Evolutionary conservation across 1,140 invertebrate genomes (phyloP), one percentile per base, ranked within the genome.

Genomic region (Lamellibrachia luymesi): DNA sequence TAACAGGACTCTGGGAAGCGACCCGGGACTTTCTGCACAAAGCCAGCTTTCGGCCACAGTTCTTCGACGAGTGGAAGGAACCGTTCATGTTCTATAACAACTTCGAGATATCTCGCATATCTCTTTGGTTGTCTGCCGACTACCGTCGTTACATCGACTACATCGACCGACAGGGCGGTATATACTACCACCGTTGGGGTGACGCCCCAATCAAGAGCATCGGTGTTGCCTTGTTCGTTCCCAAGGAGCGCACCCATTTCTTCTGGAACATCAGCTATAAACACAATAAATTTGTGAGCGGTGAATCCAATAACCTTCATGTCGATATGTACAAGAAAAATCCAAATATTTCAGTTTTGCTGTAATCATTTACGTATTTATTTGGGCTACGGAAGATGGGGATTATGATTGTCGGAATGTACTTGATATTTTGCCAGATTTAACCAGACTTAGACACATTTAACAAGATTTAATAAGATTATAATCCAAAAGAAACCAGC

Each of bases 171-270:
- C 22, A n/a, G 52, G 92, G 92, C 6, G 92, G 92, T 10, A 93
- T 93, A 4, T 93, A 22, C 89, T 93, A 93, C 49, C 51, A 93
- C 64, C 51, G 92, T 13, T 93, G 92, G 92, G 92, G 92, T 17
- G 92, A 93, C 64, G 92, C 92, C 2, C 92, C 92, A 27, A 64
- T 93, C 38, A 50, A 93, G 8, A 49, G 92, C 49, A 89, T 89
- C 52, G 92, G 52, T 38, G 92, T 93, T 4, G 91, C 92, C 2
- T n/a, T 93, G 49, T 93, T 93, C 52, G 50, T 92, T 22, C 92
- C 92, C 2, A 27, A 92, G n/a, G n/a, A 64, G 6, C 50, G 51
- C 5, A 64, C 52, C 8, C 6, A 92, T 56, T 56, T 92, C 50
- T 92, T 92, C 92, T n/a, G 51, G 27, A 27, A 92, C 25, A 92